Evolutionary conservation across 2,888 invertebrate species (phyloP).

Genomic region (Macaria liturata): DNA sequence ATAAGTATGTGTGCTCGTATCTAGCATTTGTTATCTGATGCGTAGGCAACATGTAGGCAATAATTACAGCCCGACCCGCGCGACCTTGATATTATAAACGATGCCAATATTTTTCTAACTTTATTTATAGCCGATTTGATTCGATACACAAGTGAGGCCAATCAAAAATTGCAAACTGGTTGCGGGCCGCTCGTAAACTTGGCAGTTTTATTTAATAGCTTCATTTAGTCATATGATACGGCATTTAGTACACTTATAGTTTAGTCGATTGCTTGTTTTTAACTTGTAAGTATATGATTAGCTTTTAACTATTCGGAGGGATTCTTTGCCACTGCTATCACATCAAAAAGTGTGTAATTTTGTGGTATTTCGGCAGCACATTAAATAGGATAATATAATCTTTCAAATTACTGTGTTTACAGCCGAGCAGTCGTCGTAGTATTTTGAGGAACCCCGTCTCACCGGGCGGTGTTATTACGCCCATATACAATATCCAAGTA

Average conservation of each 20-base stretch:
- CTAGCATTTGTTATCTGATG: too few relatives aligned
- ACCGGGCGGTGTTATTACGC: slow-evolving; percentile 24
- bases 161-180: not conserved
- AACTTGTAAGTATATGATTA: too few relatives aligned
- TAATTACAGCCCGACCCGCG: not conserved
- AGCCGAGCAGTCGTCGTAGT: not conserved
- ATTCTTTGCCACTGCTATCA: too few relatives aligned
- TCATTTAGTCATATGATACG: too few relatives aligned
- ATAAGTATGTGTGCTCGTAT: not conserved
- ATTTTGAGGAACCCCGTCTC: slow-evolving; percentile 16
- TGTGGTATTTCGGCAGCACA: too few relatives aligned
- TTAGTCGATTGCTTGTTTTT: too few relatives aligned
- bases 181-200: not conserved
- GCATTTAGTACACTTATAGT: too few relatives aligned
- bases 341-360: too few relatives aligned
- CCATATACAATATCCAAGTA: slow-evolving; percentile 27
- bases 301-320: too few relatives aligned
- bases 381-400: not conserved
- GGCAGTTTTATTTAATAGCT: too few relatives aligned
- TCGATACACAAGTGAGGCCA: not conserved
- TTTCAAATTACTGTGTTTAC: slow-evolving; percentile 2
- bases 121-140: slow-evolving; percentile 5
- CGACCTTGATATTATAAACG: slow-evolving; percentile 6
- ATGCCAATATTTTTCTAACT: not conserved
- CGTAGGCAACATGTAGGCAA: not conserved